Percentiles rank a stretch among this genome's conserved stretches.
These are phyloP conservation scores for Teleopsis dalmanni DNA, from an alignment of 1,140 invertebrate genomes.

Conservation along the genomic window DNA sequence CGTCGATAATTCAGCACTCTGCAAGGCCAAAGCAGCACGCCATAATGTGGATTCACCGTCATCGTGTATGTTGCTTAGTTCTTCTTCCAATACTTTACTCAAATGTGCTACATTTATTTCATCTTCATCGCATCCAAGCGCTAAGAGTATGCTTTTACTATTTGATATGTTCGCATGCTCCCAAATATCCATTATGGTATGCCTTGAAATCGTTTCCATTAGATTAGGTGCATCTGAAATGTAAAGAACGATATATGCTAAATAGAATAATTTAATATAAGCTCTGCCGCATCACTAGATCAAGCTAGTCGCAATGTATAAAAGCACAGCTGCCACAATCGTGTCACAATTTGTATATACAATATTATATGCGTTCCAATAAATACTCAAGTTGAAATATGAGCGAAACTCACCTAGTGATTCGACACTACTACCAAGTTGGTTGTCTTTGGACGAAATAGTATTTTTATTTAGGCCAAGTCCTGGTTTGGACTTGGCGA, in stretches of 20 bases:
- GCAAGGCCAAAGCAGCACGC: constrained; percentile 52
- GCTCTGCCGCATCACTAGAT: too few relatives aligned
- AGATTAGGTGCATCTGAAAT: constrained; percentile 11
- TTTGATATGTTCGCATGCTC: constrained; percentile 60
- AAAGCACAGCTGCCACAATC: too few relatives aligned
- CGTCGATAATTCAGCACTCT: constrained; percentile 53
- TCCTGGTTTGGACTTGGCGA: not conserved
- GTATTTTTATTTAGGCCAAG: not conserved
- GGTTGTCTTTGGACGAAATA: constrained; percentile 5
- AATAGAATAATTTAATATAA: not conserved
- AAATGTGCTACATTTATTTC: constrained; percentile 61
- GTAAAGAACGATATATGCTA: not conserved
- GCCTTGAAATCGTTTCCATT: constrained; percentile 40
- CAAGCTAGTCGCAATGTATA: too few relatives aligned
- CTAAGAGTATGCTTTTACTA: constrained; percentile 54
- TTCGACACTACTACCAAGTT: constrained; percentile 31
- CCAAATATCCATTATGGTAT: constrained; percentile 63
- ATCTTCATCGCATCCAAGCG: constrained; percentile 59
- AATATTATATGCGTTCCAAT: too few relatives aligned
- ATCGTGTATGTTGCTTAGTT: constrained; percentile 42
- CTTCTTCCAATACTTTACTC: constrained; percentile 65
- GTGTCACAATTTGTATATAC: too few relatives aligned
- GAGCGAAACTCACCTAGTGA: constrained; percentile 37
- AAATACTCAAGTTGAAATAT: too few relatives aligned
- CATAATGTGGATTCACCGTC: constrained; percentile 29